Percentiles rank a stretch among this genome's conserved stretches.
These are phyloP conservation scores for Boulengeromyrus knoepffleri DNA, from an alignment of 2,113 vertebrate genomes.

Conservation along the genomic window DNA sequence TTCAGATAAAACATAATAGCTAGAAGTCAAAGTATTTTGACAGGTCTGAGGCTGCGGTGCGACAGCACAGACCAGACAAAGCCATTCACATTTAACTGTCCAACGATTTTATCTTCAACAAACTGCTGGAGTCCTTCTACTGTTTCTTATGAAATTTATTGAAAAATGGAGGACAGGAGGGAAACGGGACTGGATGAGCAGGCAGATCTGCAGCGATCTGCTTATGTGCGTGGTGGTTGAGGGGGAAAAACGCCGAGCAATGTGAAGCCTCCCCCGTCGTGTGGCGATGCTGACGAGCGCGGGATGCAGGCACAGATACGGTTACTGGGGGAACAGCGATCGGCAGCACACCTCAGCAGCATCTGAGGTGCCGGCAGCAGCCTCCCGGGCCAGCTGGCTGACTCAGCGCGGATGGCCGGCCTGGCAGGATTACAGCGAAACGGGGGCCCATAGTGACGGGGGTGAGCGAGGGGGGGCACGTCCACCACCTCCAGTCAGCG, in stretches of 20 bases:
- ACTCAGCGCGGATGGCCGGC: background rate
- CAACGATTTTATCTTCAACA: background rate
- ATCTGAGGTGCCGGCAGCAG: background rate
- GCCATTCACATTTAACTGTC: background rate
- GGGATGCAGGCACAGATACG: background rate
- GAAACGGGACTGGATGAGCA: background rate
- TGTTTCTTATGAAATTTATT: background rate
- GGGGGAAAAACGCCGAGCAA: background rate
- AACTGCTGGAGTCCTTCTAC: background rate
- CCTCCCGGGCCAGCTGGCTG: background rate
- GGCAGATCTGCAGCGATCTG: background rate
- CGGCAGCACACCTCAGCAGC: background rate
- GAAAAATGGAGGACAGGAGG: background rate
- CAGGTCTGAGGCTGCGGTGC: background rate
- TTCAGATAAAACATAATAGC: background rate
- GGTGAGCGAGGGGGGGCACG: background rate
- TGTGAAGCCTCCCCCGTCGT: too few relatives aligned
- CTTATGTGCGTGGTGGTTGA: background rate
- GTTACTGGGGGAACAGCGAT: background rate
- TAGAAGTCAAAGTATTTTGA: slow-evolving; percentile 12
- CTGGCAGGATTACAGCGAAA: background rate
- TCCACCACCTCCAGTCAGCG: background rate
- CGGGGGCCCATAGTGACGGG: background rate
- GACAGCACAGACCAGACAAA: background rate
- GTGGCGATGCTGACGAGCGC: background rate